Base-by-base conservation (phyloP, 2,797 vertebrate genomes). In the Melanotaenia parkinsoni region DNA sequence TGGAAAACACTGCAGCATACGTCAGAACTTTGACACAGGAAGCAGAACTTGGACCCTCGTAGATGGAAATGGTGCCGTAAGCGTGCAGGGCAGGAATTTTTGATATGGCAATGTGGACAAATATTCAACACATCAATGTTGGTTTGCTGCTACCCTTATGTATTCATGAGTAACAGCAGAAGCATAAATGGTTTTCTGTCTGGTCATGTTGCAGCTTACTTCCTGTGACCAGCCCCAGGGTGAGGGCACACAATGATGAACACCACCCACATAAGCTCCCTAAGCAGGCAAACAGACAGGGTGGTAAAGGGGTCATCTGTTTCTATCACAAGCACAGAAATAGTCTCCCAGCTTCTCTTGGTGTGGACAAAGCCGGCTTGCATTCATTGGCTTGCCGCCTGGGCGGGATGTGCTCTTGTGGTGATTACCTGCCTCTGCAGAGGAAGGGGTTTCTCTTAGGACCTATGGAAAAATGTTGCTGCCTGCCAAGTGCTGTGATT, bases 371-470 rank as follows among this genome's bases (percentile, higher is more conserved):
- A 84, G 81, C 81, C 22, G 68, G 51, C 79, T 1, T 63, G 70
- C 79, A 53, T 65, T 83, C 59, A 77, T 66, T 80, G 80, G 71
- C 70, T 63, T 43, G 59, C 67, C 20, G 63, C 63, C 60, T 9
- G 57, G 74, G 83, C 56, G 86, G 90, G 85, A 82, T 88, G 85
- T 89, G 82, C 76, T 79, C 22, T 70, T 89, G 88, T 86, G 83
- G 83, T 88, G 86, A 92, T 90, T 93, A 92, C 91, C 91, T 91
- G 85, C 70, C 76, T 85, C 81, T 83, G 82, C 79, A 88, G 85
- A 89, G 91, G 89, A 93, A 92, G 75, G 71, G 70, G 59, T 81
- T 82, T 89, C 88, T 93, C 77, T 89, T 67, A 77, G 79, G 81
- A 80, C 83, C 74, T 79, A 64, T 90, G 89, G 90, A 90, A 93